Evolutionary conservation across 1,140 invertebrate species (phyloP), one percentile per base, ranked within the genome.

Genomic region (Euglossa dilemma): DNA sequence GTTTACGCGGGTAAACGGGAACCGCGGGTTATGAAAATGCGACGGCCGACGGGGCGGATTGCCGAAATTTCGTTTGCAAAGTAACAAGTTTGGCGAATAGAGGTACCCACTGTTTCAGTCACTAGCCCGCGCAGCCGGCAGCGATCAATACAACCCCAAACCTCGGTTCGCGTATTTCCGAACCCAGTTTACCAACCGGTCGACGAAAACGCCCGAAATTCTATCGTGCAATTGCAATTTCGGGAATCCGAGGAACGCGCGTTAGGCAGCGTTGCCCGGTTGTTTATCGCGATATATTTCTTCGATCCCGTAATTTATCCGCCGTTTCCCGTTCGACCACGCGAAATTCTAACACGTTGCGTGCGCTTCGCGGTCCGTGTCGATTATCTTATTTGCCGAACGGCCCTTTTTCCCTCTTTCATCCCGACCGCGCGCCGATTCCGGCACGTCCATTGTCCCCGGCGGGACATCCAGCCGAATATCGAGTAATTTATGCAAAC

Each of bases 111-210:
- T 87, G 89, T 89, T 90, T 90, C 85, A 89, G 84, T 84, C 76
- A 85, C 83, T 84, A 83, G 80, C 85, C 89, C 89, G 88, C 90
- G 90, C 90, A 91, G 87, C 83, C 84, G 66, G 83, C 84, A 85
- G 74, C 91, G 92, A 92, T 92, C 92, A 92, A 92, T 92, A 92
- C 92, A 85, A 92, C 89, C 91, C 89, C 91, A 92, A 92, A 92
- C 90, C 90, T 87, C 78, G 76, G 87, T 66, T 83, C 89, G 87
- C 88, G 91, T 89, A 92, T 91, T 92, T 92, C 88, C 90, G 87
- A 92, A 92, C 80, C 87, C 87, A 88, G 89, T 91, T 90, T 89
- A 83, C 84, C 82, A 89, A 89, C 84, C 59, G 84, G 71, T 81
- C 82, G 74, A 87, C 87, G 87, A 86, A 89, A 86, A 87, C 81